A percentile compares a stretch with the other conserved stretches of the same genome.
Conservation (phyloP, 2,113 vertebrate genomes). For the Camarhynchus parvulus region DNA sequence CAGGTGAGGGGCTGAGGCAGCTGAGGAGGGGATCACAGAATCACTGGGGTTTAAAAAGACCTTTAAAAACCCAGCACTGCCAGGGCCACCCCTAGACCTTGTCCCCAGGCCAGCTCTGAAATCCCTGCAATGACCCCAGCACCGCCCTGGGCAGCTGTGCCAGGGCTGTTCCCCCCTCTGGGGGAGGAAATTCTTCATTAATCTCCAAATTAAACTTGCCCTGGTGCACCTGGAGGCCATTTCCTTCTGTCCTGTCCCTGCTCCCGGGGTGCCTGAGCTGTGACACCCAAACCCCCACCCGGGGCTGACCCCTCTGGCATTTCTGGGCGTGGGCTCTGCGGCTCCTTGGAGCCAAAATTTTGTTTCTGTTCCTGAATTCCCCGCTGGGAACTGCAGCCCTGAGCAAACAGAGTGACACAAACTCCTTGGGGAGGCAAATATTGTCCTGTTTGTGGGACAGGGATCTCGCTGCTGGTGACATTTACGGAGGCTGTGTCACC, state of each 20-base stretch:
- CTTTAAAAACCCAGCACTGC: neutral
- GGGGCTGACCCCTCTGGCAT: neutral
- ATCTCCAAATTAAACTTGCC: neutral
- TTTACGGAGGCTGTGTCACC: neutral
- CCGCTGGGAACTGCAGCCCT: neutral
- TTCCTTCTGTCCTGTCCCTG: neutral
- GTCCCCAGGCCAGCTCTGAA: neutral
- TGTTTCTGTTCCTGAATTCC: neutral
- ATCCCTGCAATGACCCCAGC: neutral
- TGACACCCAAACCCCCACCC: neutral
- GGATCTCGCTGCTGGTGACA: neutral
- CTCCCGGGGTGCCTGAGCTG: neutral
- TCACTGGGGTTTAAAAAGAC: neutral
- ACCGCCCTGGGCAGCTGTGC: neutral
- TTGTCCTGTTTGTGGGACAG: neutral
- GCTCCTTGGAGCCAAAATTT: neutral
- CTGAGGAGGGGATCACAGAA: neutral
- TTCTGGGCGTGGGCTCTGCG: neutral
- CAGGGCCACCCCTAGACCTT: neutral
- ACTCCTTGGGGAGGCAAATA: neutral
- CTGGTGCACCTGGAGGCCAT: neutral
- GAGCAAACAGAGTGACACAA: slow-evolving; percentile 31
- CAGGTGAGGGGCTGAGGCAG: neutral
- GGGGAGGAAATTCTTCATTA: neutral
- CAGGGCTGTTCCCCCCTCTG: neutral